phyloP scores from a whole-genome alignment of 2,797 vertebrate species.

The Pristis pectinata region DNA sequence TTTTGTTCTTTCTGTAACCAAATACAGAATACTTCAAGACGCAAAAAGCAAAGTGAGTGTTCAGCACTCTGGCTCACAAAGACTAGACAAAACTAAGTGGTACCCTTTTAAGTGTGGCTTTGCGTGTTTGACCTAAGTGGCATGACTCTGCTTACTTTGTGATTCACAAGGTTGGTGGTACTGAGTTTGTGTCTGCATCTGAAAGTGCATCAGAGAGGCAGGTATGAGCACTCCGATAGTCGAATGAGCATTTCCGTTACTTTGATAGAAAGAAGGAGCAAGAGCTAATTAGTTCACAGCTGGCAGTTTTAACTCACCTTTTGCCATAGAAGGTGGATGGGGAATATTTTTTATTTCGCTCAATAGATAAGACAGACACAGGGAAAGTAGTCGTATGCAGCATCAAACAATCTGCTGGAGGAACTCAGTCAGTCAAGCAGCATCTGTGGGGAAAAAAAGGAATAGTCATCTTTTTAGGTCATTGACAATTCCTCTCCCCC shows the following conservation, averaged over 20 bases:
- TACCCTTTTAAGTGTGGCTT: constrained; percentile 42
- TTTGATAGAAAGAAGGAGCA: not conserved
- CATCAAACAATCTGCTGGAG: too few species aligned
- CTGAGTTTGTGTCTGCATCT: not conserved
- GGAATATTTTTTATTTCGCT: not conserved
- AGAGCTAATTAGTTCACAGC: not conserved
- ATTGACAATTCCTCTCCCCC: too few species aligned
- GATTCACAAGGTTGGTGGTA: not conserved
- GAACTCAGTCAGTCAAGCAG: too few species aligned
- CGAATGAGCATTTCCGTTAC: not conserved
- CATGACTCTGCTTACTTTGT: constrained; percentile 24
- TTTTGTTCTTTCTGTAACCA: constrained; percentile 44
- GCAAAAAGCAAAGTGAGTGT: constrained; percentile 34
- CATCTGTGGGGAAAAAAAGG: too few species aligned
- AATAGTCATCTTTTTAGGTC: too few species aligned
- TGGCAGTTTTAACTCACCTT: not conserved
- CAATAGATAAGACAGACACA: not conserved
- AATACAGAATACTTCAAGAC: constrained; percentile 38
- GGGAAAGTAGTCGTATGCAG: not conserved
- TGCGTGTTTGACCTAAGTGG: constrained; percentile 41
- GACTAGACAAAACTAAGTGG: constrained; percentile 36
- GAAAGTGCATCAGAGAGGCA: not conserved
- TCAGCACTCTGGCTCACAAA: not conserved
- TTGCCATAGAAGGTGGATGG: not conserved
- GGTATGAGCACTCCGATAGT: not conserved